Evolutionary conservation across 2,888 invertebrate genomes (phyloP), one percentile per base, ranked within the genome.

Genomic region (Pediacus dermestoides): DNA sequence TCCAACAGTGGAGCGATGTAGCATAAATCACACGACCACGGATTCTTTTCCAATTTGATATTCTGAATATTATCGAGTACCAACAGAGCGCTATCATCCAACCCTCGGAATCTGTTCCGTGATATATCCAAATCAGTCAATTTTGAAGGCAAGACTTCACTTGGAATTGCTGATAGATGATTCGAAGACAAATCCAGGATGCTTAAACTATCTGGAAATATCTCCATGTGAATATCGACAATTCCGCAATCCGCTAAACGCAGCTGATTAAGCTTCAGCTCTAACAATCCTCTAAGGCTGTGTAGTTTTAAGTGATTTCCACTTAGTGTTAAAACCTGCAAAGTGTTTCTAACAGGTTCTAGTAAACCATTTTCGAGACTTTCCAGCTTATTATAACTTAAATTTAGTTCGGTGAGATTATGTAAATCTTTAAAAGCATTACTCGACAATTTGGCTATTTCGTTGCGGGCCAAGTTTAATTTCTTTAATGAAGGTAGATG

Each of bases 141-240:
- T 58, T 71, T 70, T 49, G 71, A 70, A 1, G 80, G 73, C 28
- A 77, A 74, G 2, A 71, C 67, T 1, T 81, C 63, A 49, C 74
- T 74, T 2, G 43, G 39, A 50, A 85, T 72, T 25, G 66, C 70
- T 1, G 71, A 70, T 36, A 88, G 71, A 62, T 78, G 75, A 69
- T 88, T 88, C 58, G 80, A 78, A 23, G 85, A 82, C 56, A 88
- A 70, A 70, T 86, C 85, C 44, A 88, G 70, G n/a, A 57, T 42
- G 11, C 34, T 43, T 28, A 74, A 70, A 42, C 83, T 67, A 43
- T 77, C 75, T 18, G 76, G 74, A 50, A 80, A 76, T 49, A 77
- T 73, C 3, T 66, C 70, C 0, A 70, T 61, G 1, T 78, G 76
- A 33, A 82, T 63, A n/a, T 75, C 74, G 3, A 72, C 67, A 25